Evolutionary conservation across 2,113 vertebrate species (phyloP), one percentile per base, ranked within the genome.

Genomic region (Amphiprion ocellaris): DNA sequence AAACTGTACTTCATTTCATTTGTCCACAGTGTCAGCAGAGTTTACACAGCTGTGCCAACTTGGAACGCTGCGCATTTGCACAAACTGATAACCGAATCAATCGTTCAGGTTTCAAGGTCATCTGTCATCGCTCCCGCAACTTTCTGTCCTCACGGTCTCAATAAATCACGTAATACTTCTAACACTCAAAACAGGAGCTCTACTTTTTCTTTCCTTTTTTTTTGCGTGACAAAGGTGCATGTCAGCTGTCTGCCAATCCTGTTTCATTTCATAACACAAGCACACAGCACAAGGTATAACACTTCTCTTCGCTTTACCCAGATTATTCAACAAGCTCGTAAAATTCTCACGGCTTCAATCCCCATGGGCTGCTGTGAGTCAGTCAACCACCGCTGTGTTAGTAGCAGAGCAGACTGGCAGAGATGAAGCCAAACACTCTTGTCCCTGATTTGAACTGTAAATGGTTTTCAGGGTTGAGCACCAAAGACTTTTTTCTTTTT

Each of bases 371-470:
- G 60, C 66, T 10, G 28, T 68, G 56, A 82, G 54, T 68, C 79
- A 69, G 61, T 77, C 52, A 46, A 53, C 66, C 59, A 24, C 59
- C 23, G 54, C 69, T 49, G 41, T 76, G 59, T 23, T 44, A 68
- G 73, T 47, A 63, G 52, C 33, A 46, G 19, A 77, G 71, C 63
- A 82, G 74, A 67, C 65, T 75, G 56, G 58, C 39, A 58, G 28
- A 81, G 64, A 71, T 85, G 41, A 64, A 84, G 78, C 55, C 84
- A 83, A 79, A 79, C 65, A 16, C 65, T 64, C 46, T 21, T 89
- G 84, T 74, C 81, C 86, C 75, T 58, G 62, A 72, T 81, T 41
- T 86, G 75, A 90, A 89, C 83, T 85, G 58, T 12, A 73, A 85
- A 80, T 72, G 24, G 10, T 68, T 84, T 84, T 71, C 47, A 69